Percentiles rank a stretch among this genome's conserved stretches.
Evolutionary conservation across 1,140 invertebrate genomes (phyloP).

Genomic region (Drosophila tristis): DNA sequence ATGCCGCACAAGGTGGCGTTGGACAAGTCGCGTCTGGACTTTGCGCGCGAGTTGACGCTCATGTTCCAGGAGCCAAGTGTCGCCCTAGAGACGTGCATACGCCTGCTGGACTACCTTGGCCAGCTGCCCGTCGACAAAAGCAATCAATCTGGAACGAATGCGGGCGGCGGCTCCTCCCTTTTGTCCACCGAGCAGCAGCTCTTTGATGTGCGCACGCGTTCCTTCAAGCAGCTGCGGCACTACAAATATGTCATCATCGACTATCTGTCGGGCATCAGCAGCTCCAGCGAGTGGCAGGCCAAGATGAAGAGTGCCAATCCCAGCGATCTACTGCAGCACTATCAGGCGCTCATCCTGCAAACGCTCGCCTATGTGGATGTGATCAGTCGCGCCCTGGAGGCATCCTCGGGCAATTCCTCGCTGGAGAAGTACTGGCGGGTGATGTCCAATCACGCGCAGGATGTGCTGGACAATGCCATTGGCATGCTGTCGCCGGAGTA

Average conservation of each 20-base stretch:
- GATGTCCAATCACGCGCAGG: conserved; percentile 90
- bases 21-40: conserved; percentile 56
- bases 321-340: conserved; percentile 79
- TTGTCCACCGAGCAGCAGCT: conserved; percentile 85
- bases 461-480: conserved; percentile 91
- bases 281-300: conserved; percentile 87
- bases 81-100: conserved; percentile 87
- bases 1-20: conserved; percentile 57
- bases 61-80: conserved; percentile 84
- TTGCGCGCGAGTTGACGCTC: conserved; percentile 49
- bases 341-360: conserved; percentile 88
- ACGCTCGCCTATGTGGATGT: conserved; percentile 88
- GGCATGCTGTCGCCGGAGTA: conserved; percentile 90
- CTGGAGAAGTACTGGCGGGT: conserved; percentile 91
- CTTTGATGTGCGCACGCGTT: conserved; percentile 88
- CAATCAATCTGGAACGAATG: conserved; percentile 64
- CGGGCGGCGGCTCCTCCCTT: neutral
- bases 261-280: conserved; percentile 89
- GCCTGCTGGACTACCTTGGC: conserved; percentile 87
- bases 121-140: conserved; percentile 37
- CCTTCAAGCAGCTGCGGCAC: conserved; percentile 90
- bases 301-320: conserved; percentile 85
- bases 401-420: conserved; percentile 72
- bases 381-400: conserved; percentile 85
- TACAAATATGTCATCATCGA: conserved; percentile 92